phyloP scores from a whole-genome alignment of 2,797 vertebrate species.

The Onychomys arenicola region DNA sequence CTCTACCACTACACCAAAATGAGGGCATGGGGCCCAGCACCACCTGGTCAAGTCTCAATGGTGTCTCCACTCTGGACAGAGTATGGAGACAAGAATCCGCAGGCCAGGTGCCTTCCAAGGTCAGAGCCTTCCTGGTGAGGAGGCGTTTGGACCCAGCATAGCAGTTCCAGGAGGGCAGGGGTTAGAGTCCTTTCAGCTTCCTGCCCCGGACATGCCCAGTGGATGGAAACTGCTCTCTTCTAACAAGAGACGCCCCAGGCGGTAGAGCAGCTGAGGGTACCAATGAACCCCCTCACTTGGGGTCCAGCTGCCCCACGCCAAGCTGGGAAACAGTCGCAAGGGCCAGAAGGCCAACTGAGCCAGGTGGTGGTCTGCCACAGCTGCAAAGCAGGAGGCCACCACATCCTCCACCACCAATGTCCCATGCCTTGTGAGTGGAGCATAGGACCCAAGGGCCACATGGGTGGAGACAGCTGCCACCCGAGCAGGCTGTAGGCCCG shows the following conservation, averaged over 20 bases:
- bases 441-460: conserved; percentile 91
- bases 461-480: conserved; percentile 89
- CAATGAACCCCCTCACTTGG: conserved; percentile 94
- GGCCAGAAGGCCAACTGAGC: conserved; percentile 95
- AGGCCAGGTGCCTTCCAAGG: conserved; percentile 21
- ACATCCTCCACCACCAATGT: conserved; percentile 94
- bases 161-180: conserved; percentile 53
- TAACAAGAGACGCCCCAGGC: conserved; percentile 91
- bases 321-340: conserved; percentile 91
- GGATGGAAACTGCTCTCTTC: conserved; percentile 93
- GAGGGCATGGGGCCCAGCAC: background rate
- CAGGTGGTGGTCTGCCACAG: conserved; percentile 92
- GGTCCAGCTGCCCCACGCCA: conserved; percentile 84
- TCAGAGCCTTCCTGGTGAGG: conserved; percentile 16
- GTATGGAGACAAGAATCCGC: background rate
- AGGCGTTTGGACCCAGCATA: conserved; percentile 45
- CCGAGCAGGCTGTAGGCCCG: conserved; percentile 86
- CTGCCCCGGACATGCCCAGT: conserved; percentile 86
- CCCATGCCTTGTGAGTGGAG: conserved; percentile 94
- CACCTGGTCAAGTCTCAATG: conserved; percentile 57
- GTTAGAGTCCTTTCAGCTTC: conserved; percentile 87
- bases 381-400: conserved; percentile 96
- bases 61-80: conserved; percentile 11
- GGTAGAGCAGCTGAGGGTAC: conserved; percentile 94
- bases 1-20: background rate